A percentile compares a stretch with the other conserved stretches of the same genome.
Conservation (phyloP, 2,888 invertebrate species). For the Parthenolecanium corni region DNA sequence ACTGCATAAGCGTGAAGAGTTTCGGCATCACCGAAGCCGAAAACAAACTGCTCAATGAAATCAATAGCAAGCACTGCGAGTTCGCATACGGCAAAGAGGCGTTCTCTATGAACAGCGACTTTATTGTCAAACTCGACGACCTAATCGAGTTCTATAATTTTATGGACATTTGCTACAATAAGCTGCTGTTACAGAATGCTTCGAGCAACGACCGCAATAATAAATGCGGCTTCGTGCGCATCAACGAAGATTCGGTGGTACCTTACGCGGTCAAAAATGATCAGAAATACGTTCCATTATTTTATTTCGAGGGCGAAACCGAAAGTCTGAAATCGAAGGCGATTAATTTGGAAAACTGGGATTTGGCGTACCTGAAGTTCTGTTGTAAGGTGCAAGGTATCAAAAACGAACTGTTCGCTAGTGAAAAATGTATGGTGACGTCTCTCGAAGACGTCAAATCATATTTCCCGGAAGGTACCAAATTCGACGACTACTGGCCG, state of each 20-base stretch:
- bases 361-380: conserved; percentile 81
- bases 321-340: conserved; percentile 79
- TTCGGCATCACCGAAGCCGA: conserved; percentile 87
- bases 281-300: conserved; percentile 80
- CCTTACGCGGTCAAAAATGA: conserved; percentile 76
- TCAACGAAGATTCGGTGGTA: conserved; percentile 85
- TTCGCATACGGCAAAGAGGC: conserved; percentile 76
- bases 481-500: conserved; percentile 89
- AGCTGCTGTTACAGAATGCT: conserved; percentile 54
- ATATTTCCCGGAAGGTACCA: conserved; percentile 78
- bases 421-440: conserved; percentile 81
- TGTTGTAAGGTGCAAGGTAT: conserved; percentile 91
- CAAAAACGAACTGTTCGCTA: conserved; percentile 77
- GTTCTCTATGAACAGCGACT: conserved; percentile 76
- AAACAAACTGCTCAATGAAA: conserved; percentile 78
- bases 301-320: conserved; percentile 84
- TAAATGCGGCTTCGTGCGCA: conserved; percentile 80
- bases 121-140: conserved; percentile 77
- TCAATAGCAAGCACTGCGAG: conserved; percentile 85
- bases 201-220: conserved; percentile 40
- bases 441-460: conserved; percentile 80
- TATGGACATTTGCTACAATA: conserved; percentile 77
- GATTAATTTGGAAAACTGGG: conserved; percentile 80
- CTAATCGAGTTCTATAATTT: conserved; percentile 84
- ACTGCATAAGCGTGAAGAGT: conserved; percentile 81